Percentiles rank a stretch among this genome's conserved stretches.
These are phyloP conservation scores for Clivina fossor DNA, from an alignment of 2,888 invertebrate species.

Conservation along the genomic window DNA sequence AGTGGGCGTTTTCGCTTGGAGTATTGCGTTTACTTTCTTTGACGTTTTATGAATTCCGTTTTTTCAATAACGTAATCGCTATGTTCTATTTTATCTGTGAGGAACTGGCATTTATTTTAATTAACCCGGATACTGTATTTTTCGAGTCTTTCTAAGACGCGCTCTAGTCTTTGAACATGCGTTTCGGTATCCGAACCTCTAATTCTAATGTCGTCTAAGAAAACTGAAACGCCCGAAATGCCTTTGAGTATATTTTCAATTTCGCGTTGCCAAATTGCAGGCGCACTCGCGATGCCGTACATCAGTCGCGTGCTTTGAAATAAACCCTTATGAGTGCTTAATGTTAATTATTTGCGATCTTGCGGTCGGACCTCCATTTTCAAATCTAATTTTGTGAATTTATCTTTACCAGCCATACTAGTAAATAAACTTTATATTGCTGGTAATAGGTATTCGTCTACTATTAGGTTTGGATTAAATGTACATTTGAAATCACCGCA, in stretches of 20 bases:
- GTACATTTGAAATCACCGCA: too few species aligned
- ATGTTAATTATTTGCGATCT: slow-evolving; percentile 42
- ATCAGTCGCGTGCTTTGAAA: slow-evolving; percentile 42
- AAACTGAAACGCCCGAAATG: slow-evolving; percentile 42
- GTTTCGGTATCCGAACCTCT: slow-evolving; percentile 38
- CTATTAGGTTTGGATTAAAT: too few species aligned
- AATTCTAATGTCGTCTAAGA: slow-evolving; percentile 36
- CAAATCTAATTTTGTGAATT: too few species aligned
- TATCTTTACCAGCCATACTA: too few species aligned
- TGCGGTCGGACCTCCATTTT: neutral
- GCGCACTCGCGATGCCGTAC: slow-evolving; percentile 44
- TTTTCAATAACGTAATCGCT: slow-evolving; percentile 43
- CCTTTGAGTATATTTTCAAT: slow-evolving; percentile 42
- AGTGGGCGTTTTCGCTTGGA: slow-evolving; percentile 37
- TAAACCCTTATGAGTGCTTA: slow-evolving; percentile 45
- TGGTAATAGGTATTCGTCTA: too few species aligned
- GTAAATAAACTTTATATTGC: too few species aligned
- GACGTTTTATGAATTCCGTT: slow-evolving; percentile 43
- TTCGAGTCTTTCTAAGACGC: slow-evolving; percentile 38
- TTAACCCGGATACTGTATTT: slow-evolving; percentile 41
- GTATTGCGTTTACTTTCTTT: slow-evolving; percentile 44
- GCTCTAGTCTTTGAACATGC: slow-evolving; percentile 39
- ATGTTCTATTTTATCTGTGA: slow-evolving; percentile 41
- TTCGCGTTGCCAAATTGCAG: slow-evolving; percentile 44
- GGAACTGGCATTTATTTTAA: slow-evolving; percentile 41